These are phyloP conservation scores for Epicampocera succincta DNA, from an alignment of 2,888 invertebrate species.

Conservation along the genomic window DNA sequence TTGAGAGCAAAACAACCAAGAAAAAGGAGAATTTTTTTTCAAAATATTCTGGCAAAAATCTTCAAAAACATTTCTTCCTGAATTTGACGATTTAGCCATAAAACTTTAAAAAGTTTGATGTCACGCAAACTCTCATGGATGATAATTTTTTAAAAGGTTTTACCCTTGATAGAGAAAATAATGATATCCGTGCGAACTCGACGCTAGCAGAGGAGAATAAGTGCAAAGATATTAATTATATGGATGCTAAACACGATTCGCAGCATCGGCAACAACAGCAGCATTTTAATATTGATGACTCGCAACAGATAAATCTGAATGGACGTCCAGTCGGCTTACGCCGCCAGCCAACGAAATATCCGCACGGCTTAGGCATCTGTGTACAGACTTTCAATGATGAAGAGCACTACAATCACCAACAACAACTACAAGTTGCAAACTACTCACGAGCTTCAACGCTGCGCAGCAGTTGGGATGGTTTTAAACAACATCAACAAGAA, in stretches of 20 bases:
- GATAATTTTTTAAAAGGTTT: conserved; percentile 31
- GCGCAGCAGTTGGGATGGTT: conserved; percentile 72
- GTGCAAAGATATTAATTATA: conserved; percentile 58
- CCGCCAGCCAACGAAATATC: conserved; percentile 78
- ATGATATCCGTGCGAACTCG: conserved; percentile 33
- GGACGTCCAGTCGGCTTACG: conserved; percentile 71
- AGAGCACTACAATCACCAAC: conserved; percentile 35
- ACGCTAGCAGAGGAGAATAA: conserved; percentile 16
- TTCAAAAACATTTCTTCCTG: conserved; percentile 8
- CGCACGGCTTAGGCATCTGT: conserved; percentile 77
- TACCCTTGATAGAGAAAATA: conserved; percentile 47
- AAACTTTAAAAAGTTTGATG: conserved; percentile 32
- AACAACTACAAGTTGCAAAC: conserved; percentile 45
- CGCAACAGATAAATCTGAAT: conserved; percentile 61
- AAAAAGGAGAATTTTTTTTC: neutral
- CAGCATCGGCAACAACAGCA: conserved; percentile 32
- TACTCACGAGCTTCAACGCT: conserved; percentile 70
- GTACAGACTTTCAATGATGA: conserved; percentile 73
- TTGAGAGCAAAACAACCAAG: neutral
- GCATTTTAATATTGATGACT: conserved; percentile 50
- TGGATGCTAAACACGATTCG: conserved; percentile 42
- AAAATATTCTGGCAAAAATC: conserved; percentile 3
- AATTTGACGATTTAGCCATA: conserved; percentile 10
- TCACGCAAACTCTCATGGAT: conserved; percentile 35
- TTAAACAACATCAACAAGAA: conserved; percentile 47